Base-by-base conservation (phyloP, 2,797 vertebrate species). In the Lagocephalus sceleratus region DNA sequence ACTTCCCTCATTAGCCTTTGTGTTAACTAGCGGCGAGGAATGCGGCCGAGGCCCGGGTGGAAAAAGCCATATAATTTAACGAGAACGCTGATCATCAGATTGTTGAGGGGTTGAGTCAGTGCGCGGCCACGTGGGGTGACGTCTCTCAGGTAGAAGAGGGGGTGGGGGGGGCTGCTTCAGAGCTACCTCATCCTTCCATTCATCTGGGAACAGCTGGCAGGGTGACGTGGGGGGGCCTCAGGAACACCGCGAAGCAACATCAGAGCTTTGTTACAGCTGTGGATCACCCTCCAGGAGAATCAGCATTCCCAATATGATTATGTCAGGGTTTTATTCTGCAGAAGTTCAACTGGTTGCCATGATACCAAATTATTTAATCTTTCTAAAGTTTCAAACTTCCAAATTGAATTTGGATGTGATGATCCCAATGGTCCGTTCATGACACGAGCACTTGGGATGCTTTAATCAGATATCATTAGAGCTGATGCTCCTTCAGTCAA, bases 21-120 rank as follows among this genome's bases (percentile, higher is more conserved):
- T 60, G 82, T 78, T 85, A 89, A 90, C 85, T 85, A 88, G 88
- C 84, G 73, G 78, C 16, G 50, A 82, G 88, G 89, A 91, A 91
- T 91, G 85, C 81, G 60, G 29, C 62, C 79, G 79, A 85, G 86
- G 77, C 74, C 81, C 84, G 83, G 12, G 79, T 91, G 91, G 91
- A 91, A 91, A 92, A 92, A 91, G 78, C 84, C 71, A 71, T 90
- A 90, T 88, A 90, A 88, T 82, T 92, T 91, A 89, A 92, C 81
- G 83, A 89, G 89, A 84, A n/a, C 48, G 73, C 71, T 78, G 89
- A 90, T 88, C 83, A 76, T 51, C 49, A 61, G 22, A 87, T 88
- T 68, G 85, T 78, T 87, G 75, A 65, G 76, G 73, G 51, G 78
- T 84, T 75, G 69, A 73, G 82, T 90, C 87, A 87, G 75, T 0